A percentile compares a stretch with the other conserved stretches of the same genome.
These are phyloP conservation scores for Synergus gifuensis DNA, from an alignment of 2,888 invertebrate species.

Conservation along the genomic window DNA sequence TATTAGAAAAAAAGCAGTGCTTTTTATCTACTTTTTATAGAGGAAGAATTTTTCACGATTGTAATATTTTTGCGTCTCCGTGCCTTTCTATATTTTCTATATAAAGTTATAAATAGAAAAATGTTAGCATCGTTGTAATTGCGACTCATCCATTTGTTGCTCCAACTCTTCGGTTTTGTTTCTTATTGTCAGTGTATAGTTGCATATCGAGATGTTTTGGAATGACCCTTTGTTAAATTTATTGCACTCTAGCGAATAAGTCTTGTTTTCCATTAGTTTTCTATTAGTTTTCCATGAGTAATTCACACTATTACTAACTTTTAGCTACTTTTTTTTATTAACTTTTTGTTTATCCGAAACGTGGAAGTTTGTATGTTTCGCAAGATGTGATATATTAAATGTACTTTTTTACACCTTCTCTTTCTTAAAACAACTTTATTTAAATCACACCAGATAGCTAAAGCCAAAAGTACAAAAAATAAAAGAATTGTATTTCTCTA, in stretches of 20 bases:
- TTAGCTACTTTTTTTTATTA: not conserved
- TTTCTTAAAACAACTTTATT: conserved; percentile 10
- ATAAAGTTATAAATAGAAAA: conserved; percentile 29
- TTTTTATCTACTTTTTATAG: conserved; percentile 25
- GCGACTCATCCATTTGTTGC: not conserved
- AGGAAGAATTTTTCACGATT: conserved; percentile 24
- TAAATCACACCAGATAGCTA: not conserved
- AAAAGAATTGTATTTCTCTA: conserved; percentile 21
- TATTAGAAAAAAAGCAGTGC: conserved; percentile 9
- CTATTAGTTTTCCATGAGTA: not conserved
- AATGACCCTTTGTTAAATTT: conserved; percentile 25
- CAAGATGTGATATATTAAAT: not conserved
- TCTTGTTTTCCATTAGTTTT: not conserved
- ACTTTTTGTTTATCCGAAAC: not conserved
- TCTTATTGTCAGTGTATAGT: not conserved
- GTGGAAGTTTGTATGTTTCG: not conserved
- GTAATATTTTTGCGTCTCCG: conserved; percentile 28
- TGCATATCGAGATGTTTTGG: not conserved
- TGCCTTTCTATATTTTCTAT: conserved; percentile 41
- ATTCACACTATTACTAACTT: not conserved
- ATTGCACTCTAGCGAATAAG: not conserved
- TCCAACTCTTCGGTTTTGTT: not conserved
- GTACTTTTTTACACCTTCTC: not conserved
- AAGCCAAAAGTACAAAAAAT: conserved; percentile 14
- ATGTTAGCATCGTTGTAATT: conserved; percentile 34